These are phyloP conservation scores for Andrena hattorfiana DNA, from an alignment of 2,888 invertebrate genomes.

Conservation along the genomic window DNA sequence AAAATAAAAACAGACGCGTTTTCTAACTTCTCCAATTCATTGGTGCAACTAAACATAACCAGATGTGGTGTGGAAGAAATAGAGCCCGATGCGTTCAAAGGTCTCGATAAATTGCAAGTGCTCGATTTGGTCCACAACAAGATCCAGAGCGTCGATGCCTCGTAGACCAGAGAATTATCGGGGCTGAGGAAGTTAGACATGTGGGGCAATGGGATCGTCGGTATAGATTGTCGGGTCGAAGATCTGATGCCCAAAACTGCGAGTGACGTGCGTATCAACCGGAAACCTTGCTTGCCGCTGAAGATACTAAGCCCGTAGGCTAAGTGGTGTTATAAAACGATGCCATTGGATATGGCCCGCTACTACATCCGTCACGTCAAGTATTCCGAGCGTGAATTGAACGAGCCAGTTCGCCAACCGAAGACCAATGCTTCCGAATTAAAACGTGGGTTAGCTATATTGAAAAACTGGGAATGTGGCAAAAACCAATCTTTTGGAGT, in stretches of 20 bases:
- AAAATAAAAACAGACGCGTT: slow-evolving; percentile 51
- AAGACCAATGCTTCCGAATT: too few relatives aligned
- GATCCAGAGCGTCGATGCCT: slow-evolving; percentile 58
- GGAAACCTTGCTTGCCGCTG: slow-evolving; percentile 32
- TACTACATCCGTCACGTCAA: too few relatives aligned
- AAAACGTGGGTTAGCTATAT: too few relatives aligned
- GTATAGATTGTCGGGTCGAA: slow-evolving; percentile 53
- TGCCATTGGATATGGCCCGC: too few relatives aligned
- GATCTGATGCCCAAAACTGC: slow-evolving; percentile 42
- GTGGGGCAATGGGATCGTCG: slow-evolving; percentile 52
- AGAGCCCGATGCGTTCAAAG: slow-evolving; percentile 51
- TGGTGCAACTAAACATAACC: slow-evolving; percentile 60
- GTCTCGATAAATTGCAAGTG: slow-evolving; percentile 44
- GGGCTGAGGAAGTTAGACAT: slow-evolving; percentile 42
- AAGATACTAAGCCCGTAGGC: too few relatives aligned
- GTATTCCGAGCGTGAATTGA: too few relatives aligned
- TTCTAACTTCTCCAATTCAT: slow-evolving; percentile 9
- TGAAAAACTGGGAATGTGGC: too few relatives aligned
- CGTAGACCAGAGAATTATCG: slow-evolving; percentile 54
- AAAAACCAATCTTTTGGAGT: too few relatives aligned
- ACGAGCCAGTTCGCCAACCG: too few relatives aligned
- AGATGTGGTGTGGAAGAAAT: slow-evolving; percentile 52
- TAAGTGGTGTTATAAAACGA: slow-evolving; percentile 8
- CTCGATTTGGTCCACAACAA: slow-evolving; percentile 53
- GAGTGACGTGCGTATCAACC: slow-evolving; percentile 58